Evolutionary conservation across 2,888 invertebrate species (phyloP).

Genomic region (Pyrgus malvae): DNA sequence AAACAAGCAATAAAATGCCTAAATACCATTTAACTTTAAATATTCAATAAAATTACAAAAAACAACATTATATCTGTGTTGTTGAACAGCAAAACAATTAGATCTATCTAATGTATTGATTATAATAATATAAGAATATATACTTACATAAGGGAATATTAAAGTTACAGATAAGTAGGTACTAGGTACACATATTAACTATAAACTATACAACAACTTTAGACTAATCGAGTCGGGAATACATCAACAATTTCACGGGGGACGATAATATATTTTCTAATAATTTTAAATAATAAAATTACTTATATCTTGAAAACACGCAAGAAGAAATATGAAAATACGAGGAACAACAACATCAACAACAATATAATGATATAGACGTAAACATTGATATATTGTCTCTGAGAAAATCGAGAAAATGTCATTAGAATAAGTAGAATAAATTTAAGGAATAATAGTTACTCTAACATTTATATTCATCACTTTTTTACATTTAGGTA

Average conservation of each 20-base stretch:
- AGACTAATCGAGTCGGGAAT: neutral
- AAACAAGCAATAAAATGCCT: no score
- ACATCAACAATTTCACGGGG: neutral
- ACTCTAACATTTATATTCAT: neutral
- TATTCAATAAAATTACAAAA: no score
- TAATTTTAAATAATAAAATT: neutral
- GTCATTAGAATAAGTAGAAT: conserved; percentile 8
- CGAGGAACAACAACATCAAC: conserved; percentile 18
- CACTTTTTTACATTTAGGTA: neutral
- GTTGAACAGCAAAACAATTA: no score
- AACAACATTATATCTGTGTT: no score
- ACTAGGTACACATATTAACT: conserved; percentile 14
- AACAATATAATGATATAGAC: conserved; percentile 19
- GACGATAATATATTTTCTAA: neutral
- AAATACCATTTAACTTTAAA: no score
- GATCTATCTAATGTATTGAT: no score
- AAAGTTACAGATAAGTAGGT: neutral
- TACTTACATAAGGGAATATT: no score
- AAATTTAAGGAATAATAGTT: conserved; percentile 18
- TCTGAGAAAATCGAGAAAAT: conserved; percentile 22
- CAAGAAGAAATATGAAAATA: conserved; percentile 20
- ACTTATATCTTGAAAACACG: neutral
- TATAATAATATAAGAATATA: no score
- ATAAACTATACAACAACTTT: conserved; percentile 19
- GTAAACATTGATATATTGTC: conserved; percentile 20